These are phyloP conservation scores for Chaetogeoica ovagalla DNA, from an alignment of 2,888 invertebrate genomes.

Conservation along the genomic window DNA sequence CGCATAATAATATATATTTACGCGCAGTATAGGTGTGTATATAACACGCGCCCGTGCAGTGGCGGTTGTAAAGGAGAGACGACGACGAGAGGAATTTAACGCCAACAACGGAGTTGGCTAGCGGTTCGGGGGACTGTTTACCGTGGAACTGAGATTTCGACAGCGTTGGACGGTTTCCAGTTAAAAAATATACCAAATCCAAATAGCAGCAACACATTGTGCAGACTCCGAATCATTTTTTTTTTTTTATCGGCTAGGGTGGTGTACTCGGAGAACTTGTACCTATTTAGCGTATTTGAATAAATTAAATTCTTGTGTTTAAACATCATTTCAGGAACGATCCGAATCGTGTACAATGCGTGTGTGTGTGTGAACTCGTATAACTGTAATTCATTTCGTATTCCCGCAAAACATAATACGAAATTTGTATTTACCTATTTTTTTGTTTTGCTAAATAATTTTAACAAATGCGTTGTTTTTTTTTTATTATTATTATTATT, in stretches of 20 bases:
- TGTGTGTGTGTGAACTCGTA: too few species aligned
- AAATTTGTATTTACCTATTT: too few species aligned
- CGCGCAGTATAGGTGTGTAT: background rate
- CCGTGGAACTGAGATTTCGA: constrained; percentile 20
- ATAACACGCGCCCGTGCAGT: background rate
- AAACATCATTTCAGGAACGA: too few species aligned
- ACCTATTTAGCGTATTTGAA: too few species aligned
- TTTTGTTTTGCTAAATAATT: too few species aligned
- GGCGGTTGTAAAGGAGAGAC: background rate
- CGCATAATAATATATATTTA: constrained; percentile 22
- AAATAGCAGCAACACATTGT: constrained; percentile 3
- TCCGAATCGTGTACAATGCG: too few species aligned
- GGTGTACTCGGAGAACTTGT: too few species aligned
- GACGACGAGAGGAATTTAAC: constrained; percentile 47
- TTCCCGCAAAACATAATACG: too few species aligned
- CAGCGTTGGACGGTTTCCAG: constrained; percentile 34
- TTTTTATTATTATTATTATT: too few species aligned
- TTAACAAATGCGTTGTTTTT: too few species aligned
- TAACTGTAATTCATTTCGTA: too few species aligned
- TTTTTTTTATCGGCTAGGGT: background rate
- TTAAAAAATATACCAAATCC: constrained; percentile 23
- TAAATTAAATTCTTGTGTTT: too few species aligned
- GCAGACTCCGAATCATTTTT: background rate
- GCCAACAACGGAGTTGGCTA: constrained; percentile 21
- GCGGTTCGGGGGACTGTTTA: constrained; percentile 13